Evolutionary conservation across 2,797 vertebrate genomes (phyloP).

Genomic region (Menidia menidia): DNA sequence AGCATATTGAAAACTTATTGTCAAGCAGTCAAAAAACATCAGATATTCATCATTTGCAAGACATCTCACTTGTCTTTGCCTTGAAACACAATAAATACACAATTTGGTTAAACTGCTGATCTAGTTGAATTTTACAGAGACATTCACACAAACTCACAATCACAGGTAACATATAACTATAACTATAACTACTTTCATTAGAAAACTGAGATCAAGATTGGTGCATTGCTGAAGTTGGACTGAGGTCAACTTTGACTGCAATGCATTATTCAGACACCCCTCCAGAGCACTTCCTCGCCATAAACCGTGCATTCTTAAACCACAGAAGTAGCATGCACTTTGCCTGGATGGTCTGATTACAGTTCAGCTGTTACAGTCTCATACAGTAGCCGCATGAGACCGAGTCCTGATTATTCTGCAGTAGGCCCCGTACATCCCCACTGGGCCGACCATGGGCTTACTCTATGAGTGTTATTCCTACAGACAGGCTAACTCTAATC

Average conservation of each 20-base stretch:
- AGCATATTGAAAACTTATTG: conserved; percentile 19
- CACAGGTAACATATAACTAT: conserved; percentile 9
- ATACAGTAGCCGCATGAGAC: conserved; percentile 26
- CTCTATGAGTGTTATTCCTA: conserved; percentile 54
- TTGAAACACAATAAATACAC: not conserved
- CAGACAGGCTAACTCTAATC: conserved; percentile 62
- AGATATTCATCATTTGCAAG: not conserved
- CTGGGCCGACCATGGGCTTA: conserved; percentile 40
- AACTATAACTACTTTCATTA: conserved; percentile 17
- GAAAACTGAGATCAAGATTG: conserved; percentile 36
- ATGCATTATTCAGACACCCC: conserved; percentile 68
- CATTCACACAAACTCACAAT: conserved; percentile 16
- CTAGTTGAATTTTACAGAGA: conserved; percentile 13
- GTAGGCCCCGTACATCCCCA: conserved; percentile 50
- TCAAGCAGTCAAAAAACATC: conserved; percentile 7
- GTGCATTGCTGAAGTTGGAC: conserved; percentile 54
- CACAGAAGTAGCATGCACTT: conserved; percentile 63
- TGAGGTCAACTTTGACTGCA: conserved; percentile 55
- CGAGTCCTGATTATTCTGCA: conserved; percentile 58
- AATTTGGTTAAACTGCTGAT: conserved; percentile 9
- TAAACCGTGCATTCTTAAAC: conserved; percentile 61
- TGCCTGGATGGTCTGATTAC: conserved; percentile 42
- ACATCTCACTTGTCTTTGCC: conserved; percentile 1
- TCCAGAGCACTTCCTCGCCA: conserved; percentile 63
- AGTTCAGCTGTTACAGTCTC: conserved; percentile 47